Evolutionary conservation across 2,888 invertebrate species (phyloP).

Genomic region (Drosophila stalkeri): DNA sequence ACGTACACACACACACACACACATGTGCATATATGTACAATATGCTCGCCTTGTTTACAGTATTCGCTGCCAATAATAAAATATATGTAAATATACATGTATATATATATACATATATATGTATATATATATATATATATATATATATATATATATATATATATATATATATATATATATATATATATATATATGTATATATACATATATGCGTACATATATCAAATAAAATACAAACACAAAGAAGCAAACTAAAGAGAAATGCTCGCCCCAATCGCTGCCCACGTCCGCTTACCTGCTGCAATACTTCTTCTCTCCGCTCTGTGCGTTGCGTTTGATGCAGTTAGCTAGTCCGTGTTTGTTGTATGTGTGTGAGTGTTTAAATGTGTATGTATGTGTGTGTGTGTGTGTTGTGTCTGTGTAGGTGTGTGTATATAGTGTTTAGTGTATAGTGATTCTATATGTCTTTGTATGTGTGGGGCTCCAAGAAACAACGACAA

Average conservation of each 20-base stretch:
- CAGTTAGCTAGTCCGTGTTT: conserved; percentile 50
- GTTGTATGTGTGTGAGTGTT: conserved; percentile 11
- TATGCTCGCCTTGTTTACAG: conserved; percentile 42
- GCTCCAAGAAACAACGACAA: conserved; percentile 55
- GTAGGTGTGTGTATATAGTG: conserved; percentile 14
- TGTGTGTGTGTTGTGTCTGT: conserved; percentile 15
- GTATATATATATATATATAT: too few relatives aligned
- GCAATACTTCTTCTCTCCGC: conserved; percentile 54
- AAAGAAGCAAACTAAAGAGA: conserved; percentile 53
- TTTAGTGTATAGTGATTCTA: not conserved
- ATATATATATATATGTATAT: not conserved
- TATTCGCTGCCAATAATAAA: conserved; percentile 45
- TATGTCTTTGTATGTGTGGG: conserved; percentile 19
- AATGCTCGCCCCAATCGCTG: conserved; percentile 51
- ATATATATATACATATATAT: too few relatives aligned
- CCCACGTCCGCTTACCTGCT: conserved; percentile 66
- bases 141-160: not conserved
- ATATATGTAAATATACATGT: conserved; percentile 4
- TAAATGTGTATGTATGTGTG: conserved; percentile 14
- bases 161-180: conserved; percentile 4
- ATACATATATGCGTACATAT: too few relatives aligned
- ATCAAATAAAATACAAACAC: conserved; percentile 30
- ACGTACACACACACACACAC: conserved; percentile 19
- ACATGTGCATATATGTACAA: conserved; percentile 38
- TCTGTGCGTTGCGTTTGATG: conserved; percentile 48